Evolutionary conservation across 1,140 invertebrate species (phyloP).

Genomic region (Melipona quadrifasciata): DNA sequence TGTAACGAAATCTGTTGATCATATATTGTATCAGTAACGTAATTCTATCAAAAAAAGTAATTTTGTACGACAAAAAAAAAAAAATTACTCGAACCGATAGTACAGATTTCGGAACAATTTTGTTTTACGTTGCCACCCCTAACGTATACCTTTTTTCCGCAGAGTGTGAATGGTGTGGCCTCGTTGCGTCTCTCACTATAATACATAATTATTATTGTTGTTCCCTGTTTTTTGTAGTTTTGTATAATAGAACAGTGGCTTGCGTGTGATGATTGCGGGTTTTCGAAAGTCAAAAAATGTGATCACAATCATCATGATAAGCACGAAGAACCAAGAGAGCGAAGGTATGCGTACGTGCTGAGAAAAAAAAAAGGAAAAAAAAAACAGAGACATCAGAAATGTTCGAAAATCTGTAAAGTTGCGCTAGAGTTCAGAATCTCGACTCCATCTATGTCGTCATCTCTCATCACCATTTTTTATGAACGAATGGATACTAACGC

Average conservation of each 20-base stretch:
- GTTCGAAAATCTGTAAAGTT: conserved; percentile 66
- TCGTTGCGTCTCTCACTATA: conserved; percentile 77
- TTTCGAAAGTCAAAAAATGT: conserved; percentile 63
- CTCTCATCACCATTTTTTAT: conserved; percentile 72
- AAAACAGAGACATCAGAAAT: conserved; percentile 5
- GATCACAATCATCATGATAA: conserved; percentile 36
- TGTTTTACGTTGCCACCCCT: conserved; percentile 52
- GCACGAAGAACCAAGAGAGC: not conserved
- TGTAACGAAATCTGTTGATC: conserved; percentile 54
- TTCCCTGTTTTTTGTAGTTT: conserved; percentile 55
- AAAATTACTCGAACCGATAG: not conserved
- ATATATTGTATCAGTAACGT: no score
- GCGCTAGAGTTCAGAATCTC: conserved; percentile 55
- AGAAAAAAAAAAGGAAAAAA: not conserved
- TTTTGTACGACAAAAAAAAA: not conserved
- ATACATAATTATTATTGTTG: conserved; percentile 81
- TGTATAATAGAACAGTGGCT: conserved; percentile 61
- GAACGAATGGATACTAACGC: conserved; percentile 81
- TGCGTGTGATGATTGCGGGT: conserved; percentile 65
- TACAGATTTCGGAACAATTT: conserved; percentile 58
- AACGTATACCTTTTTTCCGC: conserved; percentile 61
- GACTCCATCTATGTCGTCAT: conserved; percentile 66
- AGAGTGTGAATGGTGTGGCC: conserved; percentile 75
- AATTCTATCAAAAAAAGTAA: not conserved
- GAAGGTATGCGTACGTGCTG: not conserved